A percentile compares a stretch with the other conserved stretches of the same genome.
phyloP scores from a whole-genome alignment of 2,113 vertebrate genomes.

The Drymodes brunneopygia region DNA sequence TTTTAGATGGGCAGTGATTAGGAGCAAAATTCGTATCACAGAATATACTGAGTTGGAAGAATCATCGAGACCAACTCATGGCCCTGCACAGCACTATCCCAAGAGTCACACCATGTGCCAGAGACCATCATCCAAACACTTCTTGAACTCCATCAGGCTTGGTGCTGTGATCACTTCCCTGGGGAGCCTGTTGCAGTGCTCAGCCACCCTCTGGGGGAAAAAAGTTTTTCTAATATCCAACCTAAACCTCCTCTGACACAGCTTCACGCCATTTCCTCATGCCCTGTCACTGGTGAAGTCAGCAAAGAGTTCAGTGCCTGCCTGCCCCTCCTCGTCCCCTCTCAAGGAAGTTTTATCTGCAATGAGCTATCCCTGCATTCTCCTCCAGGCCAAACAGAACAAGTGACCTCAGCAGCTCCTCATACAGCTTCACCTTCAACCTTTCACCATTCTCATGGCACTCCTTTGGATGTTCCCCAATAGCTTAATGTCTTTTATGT shows the following conservation, averaged over 20 bases:
- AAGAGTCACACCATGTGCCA: background rate
- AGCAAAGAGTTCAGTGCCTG: background rate
- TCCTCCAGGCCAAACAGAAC: background rate
- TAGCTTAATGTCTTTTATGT: background rate
- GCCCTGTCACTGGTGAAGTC: background rate
- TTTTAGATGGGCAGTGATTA: background rate
- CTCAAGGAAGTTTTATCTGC: rapidly evolving
- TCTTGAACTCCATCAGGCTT: background rate
- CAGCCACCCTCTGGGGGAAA: rapidly evolving
- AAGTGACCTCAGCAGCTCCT: background rate
- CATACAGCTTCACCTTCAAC: rapidly evolving
- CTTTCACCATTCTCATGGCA: background rate
- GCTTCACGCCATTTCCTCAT: background rate
- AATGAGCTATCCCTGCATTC: background rate
- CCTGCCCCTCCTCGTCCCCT: background rate
- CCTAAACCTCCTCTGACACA: background rate
- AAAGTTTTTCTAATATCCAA: background rate
- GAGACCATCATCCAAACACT: background rate
- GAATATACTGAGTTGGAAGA: background rate
- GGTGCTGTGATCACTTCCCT: background rate
- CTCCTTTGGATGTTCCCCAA: background rate
- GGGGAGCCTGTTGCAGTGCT: background rate
- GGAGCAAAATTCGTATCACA: background rate
- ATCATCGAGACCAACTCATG: background rate
- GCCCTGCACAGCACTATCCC: background rate